phyloP scores from a whole-genome alignment of 2,113 vertebrate species.

The Pygoscelis adeliae region DNA sequence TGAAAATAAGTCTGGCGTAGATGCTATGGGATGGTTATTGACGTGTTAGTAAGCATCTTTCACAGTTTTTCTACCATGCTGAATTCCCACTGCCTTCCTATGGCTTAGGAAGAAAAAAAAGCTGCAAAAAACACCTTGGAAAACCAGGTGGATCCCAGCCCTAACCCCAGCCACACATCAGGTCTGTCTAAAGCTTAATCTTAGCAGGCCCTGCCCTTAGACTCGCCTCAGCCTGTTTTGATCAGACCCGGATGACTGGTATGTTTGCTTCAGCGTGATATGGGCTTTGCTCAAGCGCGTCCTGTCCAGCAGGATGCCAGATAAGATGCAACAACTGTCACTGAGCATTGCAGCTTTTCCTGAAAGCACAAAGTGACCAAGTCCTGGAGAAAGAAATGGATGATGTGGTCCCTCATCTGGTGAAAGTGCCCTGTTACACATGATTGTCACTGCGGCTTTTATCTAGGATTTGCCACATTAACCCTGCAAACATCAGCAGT shows the following conservation, averaged over 20 bases:
- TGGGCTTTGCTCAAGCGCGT: fast-evolving
- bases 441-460: background rate
- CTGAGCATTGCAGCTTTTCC: background rate
- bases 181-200: background rate
- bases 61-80: background rate
- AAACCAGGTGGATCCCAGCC: background rate
- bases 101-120: background rate
- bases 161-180: background rate
- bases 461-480: background rate
- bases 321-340: fast-evolving
- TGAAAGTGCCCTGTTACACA: background rate
- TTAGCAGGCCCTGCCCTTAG: background rate
- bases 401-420: conserved; percentile 37
- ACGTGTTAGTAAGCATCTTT: background rate
- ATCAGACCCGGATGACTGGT: background rate
- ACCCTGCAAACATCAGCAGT: background rate
- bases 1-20: background rate
- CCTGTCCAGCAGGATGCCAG: background rate
- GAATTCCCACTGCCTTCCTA: background rate
- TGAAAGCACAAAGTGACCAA: background rate
- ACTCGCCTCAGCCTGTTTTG: background rate
- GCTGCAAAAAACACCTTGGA: background rate
- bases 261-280: background rate
- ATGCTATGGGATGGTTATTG: background rate
- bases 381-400: background rate